phyloP scores from a whole-genome alignment of 30 jellyfish, hydroid and myxozoan genomes.

The Sanderia malayensis region DNA sequence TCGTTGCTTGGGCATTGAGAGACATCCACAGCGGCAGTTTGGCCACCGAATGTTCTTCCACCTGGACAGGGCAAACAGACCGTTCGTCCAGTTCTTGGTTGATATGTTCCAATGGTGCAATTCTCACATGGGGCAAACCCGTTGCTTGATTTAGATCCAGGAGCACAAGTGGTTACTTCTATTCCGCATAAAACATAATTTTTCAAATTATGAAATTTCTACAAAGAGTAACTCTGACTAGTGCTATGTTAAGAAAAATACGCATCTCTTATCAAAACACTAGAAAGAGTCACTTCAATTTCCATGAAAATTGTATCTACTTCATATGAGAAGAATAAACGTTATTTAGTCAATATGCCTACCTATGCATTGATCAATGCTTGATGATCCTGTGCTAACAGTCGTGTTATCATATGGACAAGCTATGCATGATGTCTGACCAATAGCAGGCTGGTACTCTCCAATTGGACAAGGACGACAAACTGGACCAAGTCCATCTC shows the following conservation, averaged over 20 bases:
- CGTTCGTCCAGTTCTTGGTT: constrained; percentile 68
- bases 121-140: constrained; percentile 75
- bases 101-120: constrained; percentile 74
- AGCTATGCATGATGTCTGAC: constrained; percentile 43
- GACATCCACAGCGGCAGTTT: constrained; percentile 68
- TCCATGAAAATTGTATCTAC: too few species aligned
- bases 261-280: too few species aligned
- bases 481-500: constrained; percentile 80
- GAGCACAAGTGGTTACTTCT: constrained; percentile 70
- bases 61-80: constrained; percentile 86
- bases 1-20: constrained; percentile 91
- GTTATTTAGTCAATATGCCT: too few species aligned
- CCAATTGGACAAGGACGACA: constrained; percentile 91
- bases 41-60: constrained; percentile 85
- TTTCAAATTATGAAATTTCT: too few species aligned
- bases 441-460: constrained; percentile 58
- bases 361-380: constrained; percentile 67
- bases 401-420: constrained; percentile 83
- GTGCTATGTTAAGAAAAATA: too few species aligned
- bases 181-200: too few species aligned
- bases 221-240: too few species aligned
- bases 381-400: constrained; percentile 52
- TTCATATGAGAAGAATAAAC: too few species aligned
- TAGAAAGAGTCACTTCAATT: too few species aligned
- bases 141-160: constrained; percentile 69